Evolutionary conservation across 2,113 vertebrate genomes (phyloP).

Genomic region (Ictalurus furcatus): DNA sequence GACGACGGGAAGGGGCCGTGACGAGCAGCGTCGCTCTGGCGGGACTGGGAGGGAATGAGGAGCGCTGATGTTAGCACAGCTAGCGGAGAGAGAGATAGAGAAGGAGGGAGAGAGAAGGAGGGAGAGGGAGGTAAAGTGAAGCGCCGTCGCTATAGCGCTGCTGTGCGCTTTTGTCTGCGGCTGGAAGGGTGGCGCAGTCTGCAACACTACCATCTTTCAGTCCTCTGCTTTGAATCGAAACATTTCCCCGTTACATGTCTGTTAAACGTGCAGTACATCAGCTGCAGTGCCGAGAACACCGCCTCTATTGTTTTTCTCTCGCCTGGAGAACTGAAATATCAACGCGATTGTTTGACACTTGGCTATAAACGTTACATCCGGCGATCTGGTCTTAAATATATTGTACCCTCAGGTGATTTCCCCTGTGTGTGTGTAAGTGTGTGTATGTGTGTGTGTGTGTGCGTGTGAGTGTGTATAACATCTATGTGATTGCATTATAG

Average conservation of each 20-base stretch:
- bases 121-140: neutral
- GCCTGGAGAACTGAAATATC: neutral
- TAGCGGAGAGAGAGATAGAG: neutral
- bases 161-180: conserved; percentile 58
- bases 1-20: conserved; percentile 38
- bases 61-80: conserved; percentile 4
- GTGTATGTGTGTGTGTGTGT: neutral
- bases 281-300: neutral
- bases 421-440: neutral
- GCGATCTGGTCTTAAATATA: neutral
- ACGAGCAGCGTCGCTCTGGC: conserved; percentile 27
- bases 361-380: neutral
- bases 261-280: too few species aligned
- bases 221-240: too few species aligned
- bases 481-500: neutral
- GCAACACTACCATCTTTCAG: conserved; percentile 24
- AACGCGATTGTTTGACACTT: neutral
- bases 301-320: neutral
- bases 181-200: conserved; percentile 48
- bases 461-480: neutral
- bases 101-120: neutral
- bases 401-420: neutral
- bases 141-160: conserved; percentile 27
- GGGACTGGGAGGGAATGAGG: conserved; percentile 30
- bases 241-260: neutral